Percentiles rank a stretch among this genome's conserved stretches.
Evolutionary conservation across 92 coral and sea anemone species (phyloP).

Genomic region (Porites cylindrica): DNA sequence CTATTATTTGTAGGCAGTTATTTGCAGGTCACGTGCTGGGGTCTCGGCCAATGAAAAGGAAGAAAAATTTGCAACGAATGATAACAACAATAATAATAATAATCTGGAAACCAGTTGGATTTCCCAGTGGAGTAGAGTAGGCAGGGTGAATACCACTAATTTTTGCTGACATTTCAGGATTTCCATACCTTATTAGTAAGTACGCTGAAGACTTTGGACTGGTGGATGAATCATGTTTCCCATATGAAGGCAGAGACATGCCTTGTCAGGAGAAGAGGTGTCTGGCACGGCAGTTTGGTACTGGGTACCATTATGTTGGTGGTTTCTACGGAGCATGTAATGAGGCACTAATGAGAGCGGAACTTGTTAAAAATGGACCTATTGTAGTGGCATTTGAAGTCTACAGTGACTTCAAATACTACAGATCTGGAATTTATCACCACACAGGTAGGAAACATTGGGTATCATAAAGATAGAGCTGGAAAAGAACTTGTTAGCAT

Average conservation of each 20-base stretch:
- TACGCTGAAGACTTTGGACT: conserved; percentile 84
- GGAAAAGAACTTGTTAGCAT: too few species aligned
- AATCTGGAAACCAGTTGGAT: too few species aligned
- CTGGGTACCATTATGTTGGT: conserved; percentile 72
- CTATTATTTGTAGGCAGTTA: too few species aligned
- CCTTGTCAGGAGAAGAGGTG: conserved; percentile 61
- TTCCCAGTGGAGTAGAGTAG: not conserved
- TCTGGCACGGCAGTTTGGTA: conserved; percentile 59
- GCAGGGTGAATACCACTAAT: not conserved
- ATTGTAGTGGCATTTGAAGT: conserved; percentile 70
- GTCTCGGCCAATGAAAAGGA: too few species aligned
- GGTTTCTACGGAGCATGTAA: conserved; percentile 84
- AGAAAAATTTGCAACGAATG: too few species aligned
- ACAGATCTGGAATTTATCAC: conserved; percentile 77
- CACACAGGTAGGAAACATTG: conserved; percentile 56
- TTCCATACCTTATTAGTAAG: conserved; percentile 75
- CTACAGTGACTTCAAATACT: conserved; percentile 55
- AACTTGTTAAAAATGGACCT: conserved; percentile 76
- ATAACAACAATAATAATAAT: too few species aligned
- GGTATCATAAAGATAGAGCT: not conserved
- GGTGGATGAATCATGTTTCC: conserved; percentile 75
- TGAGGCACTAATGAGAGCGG: conserved; percentile 69
- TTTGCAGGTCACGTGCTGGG: too few species aligned
- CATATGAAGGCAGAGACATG: conserved; percentile 63
- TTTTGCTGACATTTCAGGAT: conserved; percentile 36